Conservation (phyloP, 2,888 invertebrate genomes). For the Phengaris arion region DNA sequence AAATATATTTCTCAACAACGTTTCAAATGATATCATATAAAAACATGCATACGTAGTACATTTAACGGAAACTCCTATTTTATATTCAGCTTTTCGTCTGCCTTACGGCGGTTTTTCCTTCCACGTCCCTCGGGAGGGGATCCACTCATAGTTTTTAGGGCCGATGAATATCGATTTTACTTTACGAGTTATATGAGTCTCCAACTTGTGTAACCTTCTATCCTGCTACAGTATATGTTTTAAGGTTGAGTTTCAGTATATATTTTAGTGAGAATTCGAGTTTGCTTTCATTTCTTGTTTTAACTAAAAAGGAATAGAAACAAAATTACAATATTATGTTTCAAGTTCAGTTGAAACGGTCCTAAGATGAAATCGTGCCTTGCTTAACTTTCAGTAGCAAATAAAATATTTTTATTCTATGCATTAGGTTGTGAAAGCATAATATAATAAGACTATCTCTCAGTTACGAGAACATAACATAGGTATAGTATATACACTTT, state of each 20-base stretch:
- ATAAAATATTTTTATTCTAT: too few species aligned
- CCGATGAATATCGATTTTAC: constrained; percentile 25
- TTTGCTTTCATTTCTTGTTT: too few species aligned
- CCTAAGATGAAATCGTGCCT: too few species aligned
- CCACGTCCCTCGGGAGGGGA: constrained; percentile 37
- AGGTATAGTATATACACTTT: too few species aligned
- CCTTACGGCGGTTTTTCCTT: constrained; percentile 36
- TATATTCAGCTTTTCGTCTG: constrained; percentile 38
- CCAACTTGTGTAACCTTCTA: constrained; percentile 15
- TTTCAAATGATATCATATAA: background rate
- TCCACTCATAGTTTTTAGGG: constrained; percentile 36
- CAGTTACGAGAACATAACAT: too few species aligned
- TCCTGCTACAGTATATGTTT: background rate
- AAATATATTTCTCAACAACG: background rate
- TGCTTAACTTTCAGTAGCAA: too few species aligned
- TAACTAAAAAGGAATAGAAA: too few species aligned
- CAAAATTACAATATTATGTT: too few species aligned
- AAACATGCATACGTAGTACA: constrained; percentile 2
- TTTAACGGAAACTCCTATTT: constrained; percentile 33
- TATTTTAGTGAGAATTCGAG: too few species aligned
- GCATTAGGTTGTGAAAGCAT: too few species aligned
- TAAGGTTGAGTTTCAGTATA: background rate
- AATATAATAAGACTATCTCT: too few species aligned
- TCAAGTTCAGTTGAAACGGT: too few species aligned
- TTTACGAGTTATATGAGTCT: constrained; percentile 3